Conservation (phyloP, 1,140 invertebrate species). For the Micrasema minimum region DNA sequence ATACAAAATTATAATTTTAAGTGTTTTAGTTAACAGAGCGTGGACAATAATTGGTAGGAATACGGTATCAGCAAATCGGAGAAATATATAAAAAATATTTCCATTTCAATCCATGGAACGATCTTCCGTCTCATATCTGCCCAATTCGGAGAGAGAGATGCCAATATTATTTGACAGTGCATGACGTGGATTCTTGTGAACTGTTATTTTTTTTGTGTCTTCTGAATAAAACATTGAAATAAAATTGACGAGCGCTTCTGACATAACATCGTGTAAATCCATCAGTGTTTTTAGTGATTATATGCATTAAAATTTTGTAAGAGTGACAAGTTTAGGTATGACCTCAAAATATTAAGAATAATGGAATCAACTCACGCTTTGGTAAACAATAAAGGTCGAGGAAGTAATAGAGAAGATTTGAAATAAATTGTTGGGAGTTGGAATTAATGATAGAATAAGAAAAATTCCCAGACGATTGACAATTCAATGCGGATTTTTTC, state of each 20-base stretch:
- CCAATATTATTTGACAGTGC: slow-evolving; percentile 9
- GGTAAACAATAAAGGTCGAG: slow-evolving; percentile 13
- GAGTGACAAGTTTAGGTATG: neutral
- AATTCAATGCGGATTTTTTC: slow-evolving; percentile 15
- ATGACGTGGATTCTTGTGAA: slow-evolving; percentile 15
- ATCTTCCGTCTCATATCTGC: slow-evolving; percentile 1
- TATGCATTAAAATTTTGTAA: too few species aligned
- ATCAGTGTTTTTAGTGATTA: neutral
- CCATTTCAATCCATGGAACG: slow-evolving; percentile 32
- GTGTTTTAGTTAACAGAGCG: slow-evolving; percentile 37
- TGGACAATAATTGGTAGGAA: slow-evolving; percentile 33
- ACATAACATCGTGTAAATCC: slow-evolving; percentile 24
- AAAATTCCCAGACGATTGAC: slow-evolving; percentile 27
- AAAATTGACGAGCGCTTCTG: slow-evolving; percentile 12
- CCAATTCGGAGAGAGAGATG: slow-evolving; percentile 20
- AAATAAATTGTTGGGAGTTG: slow-evolving; percentile 4
- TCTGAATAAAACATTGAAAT: slow-evolving; percentile 29
- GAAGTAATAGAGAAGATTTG: slow-evolving; percentile 3
- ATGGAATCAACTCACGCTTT: neutral
- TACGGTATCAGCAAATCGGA: slow-evolving; percentile 33
- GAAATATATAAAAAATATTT: slow-evolving; percentile 24
- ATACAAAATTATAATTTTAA: slow-evolving; percentile 38
- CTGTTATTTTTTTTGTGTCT: slow-evolving; percentile 21
- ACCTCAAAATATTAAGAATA: neutral
- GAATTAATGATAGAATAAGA: neutral